Conservation (phyloP, 2,888 invertebrate species). For the Melieria omissa region DNA sequence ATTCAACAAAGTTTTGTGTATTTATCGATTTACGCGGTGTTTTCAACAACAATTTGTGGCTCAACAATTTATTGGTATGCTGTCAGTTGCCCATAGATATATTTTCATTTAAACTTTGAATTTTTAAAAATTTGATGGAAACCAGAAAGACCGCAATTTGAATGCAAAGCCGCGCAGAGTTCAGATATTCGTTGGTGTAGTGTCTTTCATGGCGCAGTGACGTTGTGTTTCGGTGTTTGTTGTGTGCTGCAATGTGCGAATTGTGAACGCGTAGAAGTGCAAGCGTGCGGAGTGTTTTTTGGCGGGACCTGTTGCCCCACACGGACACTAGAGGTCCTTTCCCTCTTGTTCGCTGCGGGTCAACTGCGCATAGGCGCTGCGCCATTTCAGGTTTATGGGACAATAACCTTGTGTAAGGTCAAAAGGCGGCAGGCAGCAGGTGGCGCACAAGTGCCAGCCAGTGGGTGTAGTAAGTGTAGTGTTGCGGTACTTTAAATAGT, state of each 20-base stretch:
- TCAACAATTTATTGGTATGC: no score
- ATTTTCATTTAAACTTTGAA: not conserved
- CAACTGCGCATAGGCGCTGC: not conserved
- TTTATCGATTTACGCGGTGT: no score
- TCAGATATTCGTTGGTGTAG: no score
- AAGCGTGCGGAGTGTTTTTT: not conserved
- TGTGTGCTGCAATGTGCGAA: no score
- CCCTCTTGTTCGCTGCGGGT: not conserved
- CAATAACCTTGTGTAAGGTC: constrained; percentile 18
- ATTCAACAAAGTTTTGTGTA: no score
- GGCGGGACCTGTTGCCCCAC: constrained; percentile 1
- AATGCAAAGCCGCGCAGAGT: not conserved
- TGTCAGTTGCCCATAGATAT: no score
- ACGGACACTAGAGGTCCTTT: not conserved
- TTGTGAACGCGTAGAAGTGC: no score
- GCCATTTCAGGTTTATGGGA: not conserved
- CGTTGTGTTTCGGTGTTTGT: no score
- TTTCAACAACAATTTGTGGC: no score
- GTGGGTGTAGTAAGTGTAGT: constrained; percentile 1
- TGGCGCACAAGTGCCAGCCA: not conserved
- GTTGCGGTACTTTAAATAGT: not conserved
- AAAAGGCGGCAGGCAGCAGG: not conserved
- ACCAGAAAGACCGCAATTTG: not conserved
- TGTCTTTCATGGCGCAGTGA: no score
- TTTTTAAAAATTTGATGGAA: not conserved